Conservation (phyloP, 2,113 vertebrate genomes). For the Ranitomeya variabilis region DNA sequence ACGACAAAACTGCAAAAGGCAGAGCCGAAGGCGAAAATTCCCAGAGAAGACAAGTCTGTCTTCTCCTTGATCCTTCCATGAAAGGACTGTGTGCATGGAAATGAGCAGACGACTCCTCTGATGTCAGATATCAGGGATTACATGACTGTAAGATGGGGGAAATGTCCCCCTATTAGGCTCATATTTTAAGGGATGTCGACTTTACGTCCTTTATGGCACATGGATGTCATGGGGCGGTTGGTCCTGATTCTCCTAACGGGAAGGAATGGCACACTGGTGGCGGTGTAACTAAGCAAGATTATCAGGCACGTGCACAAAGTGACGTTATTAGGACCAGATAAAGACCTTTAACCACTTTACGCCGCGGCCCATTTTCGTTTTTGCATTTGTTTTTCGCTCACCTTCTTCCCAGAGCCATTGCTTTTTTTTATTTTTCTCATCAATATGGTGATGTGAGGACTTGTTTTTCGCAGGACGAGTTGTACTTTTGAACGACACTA, state of each 20-base stretch:
- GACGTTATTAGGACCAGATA: too few species aligned
- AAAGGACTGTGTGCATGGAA: constrained; percentile 5
- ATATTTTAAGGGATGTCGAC: neutral
- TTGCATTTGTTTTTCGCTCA: too few species aligned
- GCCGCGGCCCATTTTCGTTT: too few species aligned
- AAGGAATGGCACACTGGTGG: neutral
- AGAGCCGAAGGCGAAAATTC: constrained; percentile 29
- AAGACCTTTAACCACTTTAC: too few species aligned
- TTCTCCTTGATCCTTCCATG: neutral
- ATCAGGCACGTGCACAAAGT: too few species aligned
- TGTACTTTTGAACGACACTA: too few species aligned
- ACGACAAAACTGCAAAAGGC: constrained; percentile 3
- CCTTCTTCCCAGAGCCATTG: too few species aligned
- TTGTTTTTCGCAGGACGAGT: too few species aligned
- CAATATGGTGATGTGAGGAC: too few species aligned
- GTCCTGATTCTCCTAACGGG: too few species aligned
- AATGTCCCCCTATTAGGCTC: neutral
- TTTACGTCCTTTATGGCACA: neutral
- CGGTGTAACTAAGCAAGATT: too few species aligned
- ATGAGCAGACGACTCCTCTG: constrained; percentile 7
- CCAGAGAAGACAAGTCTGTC: constrained; percentile 5
- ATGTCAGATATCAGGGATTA: neutral
- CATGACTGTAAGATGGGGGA: neutral
- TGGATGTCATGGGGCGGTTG: neutral
- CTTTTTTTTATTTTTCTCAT: too few species aligned